phyloP scores from a whole-genome alignment of 1,140 invertebrate genomes.

The Scaptomyza pallida region DNA sequence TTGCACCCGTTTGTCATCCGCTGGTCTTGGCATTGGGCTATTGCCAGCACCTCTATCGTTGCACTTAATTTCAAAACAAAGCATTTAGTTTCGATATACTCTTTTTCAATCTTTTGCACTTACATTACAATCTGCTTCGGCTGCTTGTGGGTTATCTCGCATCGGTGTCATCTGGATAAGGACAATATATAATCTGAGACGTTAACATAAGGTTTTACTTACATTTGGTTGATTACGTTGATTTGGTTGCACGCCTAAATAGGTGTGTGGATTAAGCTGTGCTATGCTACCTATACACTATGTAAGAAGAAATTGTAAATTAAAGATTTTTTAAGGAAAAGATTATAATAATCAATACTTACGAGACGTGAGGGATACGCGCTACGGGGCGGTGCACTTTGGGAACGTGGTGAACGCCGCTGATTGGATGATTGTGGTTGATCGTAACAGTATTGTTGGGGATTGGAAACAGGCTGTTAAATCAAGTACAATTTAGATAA shows the following conservation, averaged over 20 bases:
- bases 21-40: neutral
- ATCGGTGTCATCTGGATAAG: neutral
- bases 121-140: neutral
- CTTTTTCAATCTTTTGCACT: neutral
- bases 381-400: conserved; percentile 18
- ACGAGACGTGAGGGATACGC: conserved; percentile 16
- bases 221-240: neutral
- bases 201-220: neutral
- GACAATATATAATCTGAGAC: no score
- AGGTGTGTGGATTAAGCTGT: neutral
- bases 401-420: neutral
- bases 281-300: neutral
- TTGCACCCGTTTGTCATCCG: conserved; percentile 10
- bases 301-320: neutral
- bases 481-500: no score
- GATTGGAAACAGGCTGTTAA: no score
- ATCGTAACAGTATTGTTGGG: neutral
- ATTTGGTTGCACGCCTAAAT: conserved; percentile 4
- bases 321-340: neutral
- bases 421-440: no score
- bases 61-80: neutral
- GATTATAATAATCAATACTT: conserved; percentile 2
- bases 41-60: neutral
- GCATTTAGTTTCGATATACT: neutral
- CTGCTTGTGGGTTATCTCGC: neutral